Evolutionary conservation across 2,888 invertebrate genomes (phyloP), one percentile per base, ranked within the genome.

Genomic region (Patella pellucida): DNA sequence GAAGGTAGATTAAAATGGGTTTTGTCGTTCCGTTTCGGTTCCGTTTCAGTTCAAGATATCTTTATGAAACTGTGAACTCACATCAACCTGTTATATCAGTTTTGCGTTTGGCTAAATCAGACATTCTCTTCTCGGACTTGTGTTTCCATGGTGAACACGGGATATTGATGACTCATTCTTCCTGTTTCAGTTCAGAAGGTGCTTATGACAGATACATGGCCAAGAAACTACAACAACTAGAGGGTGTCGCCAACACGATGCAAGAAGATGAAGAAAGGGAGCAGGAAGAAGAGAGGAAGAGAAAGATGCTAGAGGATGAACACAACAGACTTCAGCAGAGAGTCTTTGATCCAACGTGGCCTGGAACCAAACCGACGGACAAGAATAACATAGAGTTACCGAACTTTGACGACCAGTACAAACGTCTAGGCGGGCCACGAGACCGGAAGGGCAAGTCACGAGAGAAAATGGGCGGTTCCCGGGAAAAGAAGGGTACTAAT

Each of bases 401-500:
- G 11, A 71, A 74, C 70, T 50, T 74, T 23, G 62, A 69, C 7
- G 51, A 19, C 3, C 74, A 71, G 72, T 75, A 68, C 69, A 67
- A 74, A 69, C 72, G 74, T 56, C 23, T 51, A 50, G 62, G 52
- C 23, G 72, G 73, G 54, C 41, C 81, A 80, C 71, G 86, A 83
- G 11, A 85, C 82, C 73, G 82, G 81, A 27, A 83, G 85, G 15
- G 77, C 70, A 72, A 78, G 73, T 12, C 81, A 72, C 51, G 75
- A 74, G 16, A 62, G 41, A 52, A 14, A 12, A 51, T 14, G 1
- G 80, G 78, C 71, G 78, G 69, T 15, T 78, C 83, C 14, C 82
- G 81, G 0, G 83, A 78, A 62, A 77, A 82, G n/a, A 84, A 85
- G 19, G 76, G 76, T 51, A 80, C 76, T 15, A 76, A 78, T 16